Conservation (phyloP, 1,140 invertebrate genomes). For the Vollenhovia emeryi region DNA sequence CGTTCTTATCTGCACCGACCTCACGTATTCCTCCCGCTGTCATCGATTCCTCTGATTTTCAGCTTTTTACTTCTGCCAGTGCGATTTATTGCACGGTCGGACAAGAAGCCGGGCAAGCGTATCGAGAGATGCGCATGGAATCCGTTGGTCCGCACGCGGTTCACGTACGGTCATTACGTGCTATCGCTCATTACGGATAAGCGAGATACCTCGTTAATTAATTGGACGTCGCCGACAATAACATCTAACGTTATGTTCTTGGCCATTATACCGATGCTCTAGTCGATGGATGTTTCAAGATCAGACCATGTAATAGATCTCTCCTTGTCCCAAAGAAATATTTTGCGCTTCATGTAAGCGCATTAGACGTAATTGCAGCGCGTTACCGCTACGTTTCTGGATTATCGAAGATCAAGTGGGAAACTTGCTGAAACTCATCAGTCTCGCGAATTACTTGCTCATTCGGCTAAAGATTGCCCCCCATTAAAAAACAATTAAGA, state of each 20-base stretch:
- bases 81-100: slow-evolving; percentile 37
- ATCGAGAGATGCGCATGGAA: background rate
- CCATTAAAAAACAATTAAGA: slow-evolving; percentile 38
- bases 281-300: slow-evolving; percentile 18
- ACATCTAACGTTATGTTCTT: background rate
- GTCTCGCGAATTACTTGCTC: background rate
- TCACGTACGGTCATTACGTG: slow-evolving; percentile 53
- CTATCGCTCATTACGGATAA: slow-evolving; percentile 59
- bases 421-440: background rate
- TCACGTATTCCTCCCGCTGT: slow-evolving; percentile 37
- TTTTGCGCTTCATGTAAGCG: background rate
- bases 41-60: slow-evolving; percentile 32
- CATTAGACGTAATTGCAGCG: slow-evolving; percentile 13
- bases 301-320: slow-evolving; percentile 12
- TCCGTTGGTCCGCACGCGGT: slow-evolving; percentile 10
- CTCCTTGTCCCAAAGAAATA: slow-evolving; percentile 10
- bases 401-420: slow-evolving; percentile 2
- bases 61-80: slow-evolving; percentile 1
- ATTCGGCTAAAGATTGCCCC: background rate
- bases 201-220: slow-evolving; percentile 59
- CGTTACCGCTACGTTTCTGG: background rate
- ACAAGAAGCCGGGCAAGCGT: slow-evolving; percentile 5
- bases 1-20: background rate
- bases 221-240: background rate
- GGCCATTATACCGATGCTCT: background rate